Evolutionary conservation across 2,113 vertebrate genomes (phyloP), one percentile per base, ranked within the genome.

Genomic region (Tenebrosternarchus preto): DNA sequence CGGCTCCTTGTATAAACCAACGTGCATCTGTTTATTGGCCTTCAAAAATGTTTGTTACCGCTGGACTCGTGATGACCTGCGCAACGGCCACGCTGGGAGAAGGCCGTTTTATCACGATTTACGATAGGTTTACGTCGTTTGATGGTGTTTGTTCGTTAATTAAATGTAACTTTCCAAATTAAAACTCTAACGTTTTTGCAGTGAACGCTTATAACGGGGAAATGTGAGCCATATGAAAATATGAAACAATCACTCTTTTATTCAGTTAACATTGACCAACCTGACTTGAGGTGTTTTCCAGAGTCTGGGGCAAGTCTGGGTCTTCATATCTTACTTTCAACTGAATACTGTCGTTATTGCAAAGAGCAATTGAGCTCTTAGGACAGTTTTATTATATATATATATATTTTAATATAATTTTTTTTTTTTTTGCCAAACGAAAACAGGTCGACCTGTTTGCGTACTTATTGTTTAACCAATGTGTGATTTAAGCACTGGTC

Each of bases 1-100:
- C 89, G 92, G 92, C 90, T 89, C 87, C 16, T 91, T 93, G 89
- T 91, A 90, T 93, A 93, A 94, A 93, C 92, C 91, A 85, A 91
- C 89, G 84, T 88, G 91, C 91, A 91, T 93, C 91, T 93, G 92
- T 93, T 93, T 94, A 93, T 91, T 93, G 92, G 90, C 87, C 90
- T 90, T 92, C 91, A 87, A 92, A 92, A 91, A 93, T 93, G 91
- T 94, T 92, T 92, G 93, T 92, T 93, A 92, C 91, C 88, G 79
- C 87, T 92, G 88, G 89, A 87, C 89, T 91, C 93, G 90, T 92
- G 89, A 91, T 87, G 90, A 89, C 87, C 86, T 84, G 85, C 81
- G 82, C 85, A 85, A 90, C 86, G 85, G 83, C 71, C 75, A 76
- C 29, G 57, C 68, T 56, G 61, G 20, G 69, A 63, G 78, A 39